A percentile compares a stretch with the other conserved stretches of the same genome.
Evolutionary conservation across 30 jellyfish, hydroid and myxozoan genomes (phyloP).

Genomic region (Chironex yamaguchii): DNA sequence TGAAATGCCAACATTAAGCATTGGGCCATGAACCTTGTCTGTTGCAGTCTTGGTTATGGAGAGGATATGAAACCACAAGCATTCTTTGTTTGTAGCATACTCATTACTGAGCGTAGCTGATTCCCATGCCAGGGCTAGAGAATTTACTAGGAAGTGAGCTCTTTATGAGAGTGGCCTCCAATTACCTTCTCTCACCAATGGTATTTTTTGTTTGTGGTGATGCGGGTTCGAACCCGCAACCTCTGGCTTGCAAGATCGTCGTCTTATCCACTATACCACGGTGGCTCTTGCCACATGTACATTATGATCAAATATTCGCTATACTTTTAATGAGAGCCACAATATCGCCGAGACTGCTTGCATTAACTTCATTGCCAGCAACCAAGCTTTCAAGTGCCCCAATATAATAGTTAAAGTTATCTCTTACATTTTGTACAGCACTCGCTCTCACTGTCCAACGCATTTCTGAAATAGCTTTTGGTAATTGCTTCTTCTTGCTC

Average conservation of each 20-base stretch:
- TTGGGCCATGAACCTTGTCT: constrained; percentile 69
- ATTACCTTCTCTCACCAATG: too few relatives aligned
- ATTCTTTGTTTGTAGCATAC: not conserved
- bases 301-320: too few relatives aligned
- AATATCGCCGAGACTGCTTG: not conserved
- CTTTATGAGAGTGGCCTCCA: too few relatives aligned
- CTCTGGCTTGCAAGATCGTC: too few relatives aligned
- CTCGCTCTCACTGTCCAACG: not conserved
- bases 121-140: too few relatives aligned
- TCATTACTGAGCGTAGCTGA: too few relatives aligned
- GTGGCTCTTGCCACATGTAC: too few relatives aligned
- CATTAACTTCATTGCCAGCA: not conserved
- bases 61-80: constrained; percentile 1
- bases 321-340: not conserved
- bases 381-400: not conserved
- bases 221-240: too few relatives aligned
- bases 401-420: not conserved
- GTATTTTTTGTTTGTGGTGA: too few relatives aligned
- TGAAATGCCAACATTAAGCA: constrained; percentile 48
- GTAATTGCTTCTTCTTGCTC: not conserved
- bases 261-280: too few relatives aligned
- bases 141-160: too few relatives aligned
- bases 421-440: not conserved
- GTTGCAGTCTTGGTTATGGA: constrained; percentile 65
- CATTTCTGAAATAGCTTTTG: not conserved